phyloP scores from a whole-genome alignment of 1,140 invertebrate species.

The Anoplolepis gracilipes region DNA sequence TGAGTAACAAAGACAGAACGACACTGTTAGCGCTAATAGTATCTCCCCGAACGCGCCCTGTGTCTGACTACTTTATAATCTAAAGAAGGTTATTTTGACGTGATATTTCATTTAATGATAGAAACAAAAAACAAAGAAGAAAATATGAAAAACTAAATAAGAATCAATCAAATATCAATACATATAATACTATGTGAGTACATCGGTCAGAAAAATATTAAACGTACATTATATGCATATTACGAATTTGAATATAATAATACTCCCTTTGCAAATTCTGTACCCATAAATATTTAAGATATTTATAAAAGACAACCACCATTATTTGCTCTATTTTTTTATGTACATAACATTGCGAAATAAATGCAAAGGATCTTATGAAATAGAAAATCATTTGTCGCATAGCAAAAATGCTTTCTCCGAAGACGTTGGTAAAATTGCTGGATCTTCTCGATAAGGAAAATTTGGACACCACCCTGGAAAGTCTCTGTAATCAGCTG shows the following conservation, averaged over 20 bases:
- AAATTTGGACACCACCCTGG: slow-evolving; percentile 88
- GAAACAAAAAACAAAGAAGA: too few relatives aligned
- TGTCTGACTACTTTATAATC: too few relatives aligned
- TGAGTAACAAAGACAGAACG: too few relatives aligned
- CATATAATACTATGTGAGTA: too few relatives aligned
- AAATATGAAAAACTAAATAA: too few relatives aligned
- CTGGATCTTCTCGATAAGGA: slow-evolving; percentile 89
- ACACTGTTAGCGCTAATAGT: too few relatives aligned
- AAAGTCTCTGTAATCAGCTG: slow-evolving; percentile 89
- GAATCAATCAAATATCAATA: too few relatives aligned
- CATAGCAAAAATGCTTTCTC: slow-evolving; percentile 75
- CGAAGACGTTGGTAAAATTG: slow-evolving; percentile 82
- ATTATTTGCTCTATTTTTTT: background rate
- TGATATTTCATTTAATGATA: too few relatives aligned
- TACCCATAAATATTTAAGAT: background rate
- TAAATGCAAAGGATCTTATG: background rate
- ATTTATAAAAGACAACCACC: background rate
- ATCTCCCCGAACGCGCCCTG: too few relatives aligned
- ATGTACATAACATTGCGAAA: background rate
- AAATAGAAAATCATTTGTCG: background rate
- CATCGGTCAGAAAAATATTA: too few relatives aligned
- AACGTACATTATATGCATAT: too few relatives aligned
- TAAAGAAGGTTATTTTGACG: too few relatives aligned
- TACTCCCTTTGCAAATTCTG: background rate
- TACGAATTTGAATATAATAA: background rate